Percentiles rank a stretch among this genome's conserved stretches.
Evolutionary conservation across 2,888 invertebrate genomes (phyloP).

Genomic region (Girardia tigrina): DNA sequence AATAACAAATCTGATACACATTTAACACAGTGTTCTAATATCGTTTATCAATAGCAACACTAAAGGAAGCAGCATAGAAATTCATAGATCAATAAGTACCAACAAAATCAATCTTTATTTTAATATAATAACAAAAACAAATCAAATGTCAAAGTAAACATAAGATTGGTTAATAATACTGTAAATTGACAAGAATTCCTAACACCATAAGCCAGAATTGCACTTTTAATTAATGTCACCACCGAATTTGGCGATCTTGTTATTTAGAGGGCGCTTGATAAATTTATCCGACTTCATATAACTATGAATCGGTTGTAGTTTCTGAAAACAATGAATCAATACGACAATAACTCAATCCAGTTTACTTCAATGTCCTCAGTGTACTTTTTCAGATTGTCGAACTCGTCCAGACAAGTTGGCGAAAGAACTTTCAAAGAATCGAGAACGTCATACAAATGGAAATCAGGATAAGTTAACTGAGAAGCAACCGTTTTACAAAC

Average conservation of each 20-base stretch:
- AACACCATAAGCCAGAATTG: neutral
- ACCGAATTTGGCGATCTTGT: neutral
- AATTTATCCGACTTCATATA: constrained; percentile 4
- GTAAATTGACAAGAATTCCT: no score
- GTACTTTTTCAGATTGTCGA: neutral
- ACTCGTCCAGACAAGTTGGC: neutral
- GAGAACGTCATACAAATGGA: neutral
- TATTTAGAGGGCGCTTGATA: neutral
- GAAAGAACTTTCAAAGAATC: neutral
- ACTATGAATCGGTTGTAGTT: neutral
- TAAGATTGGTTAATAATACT: no score
- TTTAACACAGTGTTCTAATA: no score
- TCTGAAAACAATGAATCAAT: neutral
- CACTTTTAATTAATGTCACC: neutral
- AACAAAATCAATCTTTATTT: no score
- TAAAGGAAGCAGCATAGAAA: no score
- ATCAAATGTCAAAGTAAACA: no score
- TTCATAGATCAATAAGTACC: no score
- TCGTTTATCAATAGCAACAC: no score
- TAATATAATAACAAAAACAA: no score
- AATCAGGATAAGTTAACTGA: neutral
- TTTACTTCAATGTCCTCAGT: neutral
- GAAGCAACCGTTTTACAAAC: neutral
- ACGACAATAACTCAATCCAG: neutral
- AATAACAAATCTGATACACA: no score